Conservation (phyloP, 2,888 invertebrate genomes). For the Digitonthophagus gazella region DNA sequence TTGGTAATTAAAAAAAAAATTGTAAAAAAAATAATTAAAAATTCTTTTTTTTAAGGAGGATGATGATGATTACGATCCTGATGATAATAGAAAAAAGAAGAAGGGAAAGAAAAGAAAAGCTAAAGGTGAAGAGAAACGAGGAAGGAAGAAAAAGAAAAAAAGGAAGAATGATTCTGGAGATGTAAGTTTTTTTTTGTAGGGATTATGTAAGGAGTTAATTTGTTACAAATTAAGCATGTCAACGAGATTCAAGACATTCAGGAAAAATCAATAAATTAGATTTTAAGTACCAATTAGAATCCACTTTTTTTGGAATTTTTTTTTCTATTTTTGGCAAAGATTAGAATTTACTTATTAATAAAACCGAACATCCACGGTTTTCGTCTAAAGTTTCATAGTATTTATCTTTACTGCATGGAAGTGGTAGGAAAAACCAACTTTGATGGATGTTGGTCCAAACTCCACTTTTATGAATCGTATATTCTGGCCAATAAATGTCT, state of each 20-base stretch:
- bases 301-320: too few species aligned
- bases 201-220: neutral
- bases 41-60: conserved; percentile 58
- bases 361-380: conserved; percentile 79
- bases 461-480: conserved; percentile 95
- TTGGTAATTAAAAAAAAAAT: neutral
- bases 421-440: conserved; percentile 91
- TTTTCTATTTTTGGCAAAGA: too few species aligned
- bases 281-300: neutral
- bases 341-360: too few species aligned
- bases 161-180: conserved; percentile 90
- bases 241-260: neutral
- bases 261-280: neutral
- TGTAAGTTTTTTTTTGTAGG: conserved; percentile 47
- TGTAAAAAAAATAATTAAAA: neutral
- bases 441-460: conserved; percentile 84
- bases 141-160: conserved; percentile 93
- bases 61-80: conserved; percentile 84
- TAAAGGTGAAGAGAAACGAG: conserved; percentile 85
- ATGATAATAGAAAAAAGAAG: conserved; percentile 82
- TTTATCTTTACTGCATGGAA: conserved; percentile 78
- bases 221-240: too few species aligned
- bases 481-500: conserved; percentile 87
- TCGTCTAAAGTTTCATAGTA: conserved; percentile 94
- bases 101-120: conserved; percentile 94